Conservation (phyloP, 2,888 invertebrate species). For the Carterocephalus palaemon region DNA sequence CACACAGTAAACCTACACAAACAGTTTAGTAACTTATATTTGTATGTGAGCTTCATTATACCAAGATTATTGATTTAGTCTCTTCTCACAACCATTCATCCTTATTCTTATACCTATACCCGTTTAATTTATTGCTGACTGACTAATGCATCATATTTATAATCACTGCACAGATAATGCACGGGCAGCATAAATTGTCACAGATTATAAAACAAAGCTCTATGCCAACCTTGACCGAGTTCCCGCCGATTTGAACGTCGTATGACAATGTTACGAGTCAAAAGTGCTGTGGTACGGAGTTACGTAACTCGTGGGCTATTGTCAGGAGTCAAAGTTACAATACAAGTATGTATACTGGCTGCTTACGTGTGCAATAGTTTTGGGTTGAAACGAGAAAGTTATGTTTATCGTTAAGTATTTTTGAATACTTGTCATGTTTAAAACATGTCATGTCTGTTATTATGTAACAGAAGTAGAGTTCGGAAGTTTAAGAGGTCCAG, state of each 20-base stretch:
- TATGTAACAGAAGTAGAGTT: too few relatives aligned
- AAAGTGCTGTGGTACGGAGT: slow-evolving; percentile 17
- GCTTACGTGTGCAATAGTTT: slow-evolving; percentile 23
- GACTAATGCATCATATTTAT: slow-evolving; percentile 17
- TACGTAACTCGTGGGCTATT: slow-evolving; percentile 23
- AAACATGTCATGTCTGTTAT: too few relatives aligned
- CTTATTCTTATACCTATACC: slow-evolving; percentile 4
- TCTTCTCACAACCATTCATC: neutral
- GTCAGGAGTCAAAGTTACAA: slow-evolving; percentile 20
- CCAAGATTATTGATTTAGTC: neutral
- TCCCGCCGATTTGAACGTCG: slow-evolving; percentile 29
- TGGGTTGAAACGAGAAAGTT: slow-evolving; percentile 3
- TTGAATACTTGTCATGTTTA: neutral
- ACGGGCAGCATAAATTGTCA: slow-evolving; percentile 22
- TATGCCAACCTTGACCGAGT: slow-evolving; percentile 30
- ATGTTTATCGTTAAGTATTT: neutral
- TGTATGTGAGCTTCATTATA: too few relatives aligned
- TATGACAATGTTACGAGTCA: slow-evolving; percentile 23
- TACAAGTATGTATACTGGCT: too few relatives aligned
- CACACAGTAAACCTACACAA: too few relatives aligned
- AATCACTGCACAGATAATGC: slow-evolving; percentile 21
- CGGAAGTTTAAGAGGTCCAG: too few relatives aligned
- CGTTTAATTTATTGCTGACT: slow-evolving; percentile 12
- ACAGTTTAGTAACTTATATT: too few relatives aligned
- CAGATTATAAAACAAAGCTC: slow-evolving; percentile 23